phyloP scores from a whole-genome alignment of 2,797 vertebrate genomes.

The Prunella strophiata region DNA sequence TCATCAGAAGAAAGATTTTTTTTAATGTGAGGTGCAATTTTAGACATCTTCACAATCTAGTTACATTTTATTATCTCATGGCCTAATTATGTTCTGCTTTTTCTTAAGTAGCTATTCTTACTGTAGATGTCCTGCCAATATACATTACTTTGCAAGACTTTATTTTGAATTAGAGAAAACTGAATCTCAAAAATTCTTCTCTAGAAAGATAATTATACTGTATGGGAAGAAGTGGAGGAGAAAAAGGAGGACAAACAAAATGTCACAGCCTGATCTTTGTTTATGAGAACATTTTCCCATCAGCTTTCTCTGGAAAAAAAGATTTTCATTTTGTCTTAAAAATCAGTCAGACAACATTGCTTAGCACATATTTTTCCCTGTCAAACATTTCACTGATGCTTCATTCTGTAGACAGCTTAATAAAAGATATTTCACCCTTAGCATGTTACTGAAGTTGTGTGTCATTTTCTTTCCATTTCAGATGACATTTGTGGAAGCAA shows the following conservation, averaged over 20 bases:
- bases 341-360: conserved; percentile 22
- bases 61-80: neutral
- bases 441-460: neutral
- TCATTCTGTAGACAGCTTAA: conserved; percentile 47
- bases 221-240: neutral
- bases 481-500: conserved; percentile 16
- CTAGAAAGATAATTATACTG: neutral
- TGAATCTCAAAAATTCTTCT: neutral
- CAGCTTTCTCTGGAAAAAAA: neutral
- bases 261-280: neutral
- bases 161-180: neutral
- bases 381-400: conserved; percentile 52
- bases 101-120: neutral
- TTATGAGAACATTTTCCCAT: conserved; percentile 10
- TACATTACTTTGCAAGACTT: neutral
- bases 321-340: conserved; percentile 51
- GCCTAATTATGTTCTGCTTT: neutral
- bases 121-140: neutral
- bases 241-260: neutral
- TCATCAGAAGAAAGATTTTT: neutral
- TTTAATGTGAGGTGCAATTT: neutral
- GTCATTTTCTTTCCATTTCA: conserved; percentile 45
- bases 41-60: neutral
- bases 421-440: conserved; percentile 43
- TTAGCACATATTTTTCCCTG: conserved; percentile 28